Evolutionary conservation across 92 coral and sea anemone genomes (phyloP), one percentile per base, ranked within the genome.

Genomic region (Parazoanthus swiftii): DNA sequence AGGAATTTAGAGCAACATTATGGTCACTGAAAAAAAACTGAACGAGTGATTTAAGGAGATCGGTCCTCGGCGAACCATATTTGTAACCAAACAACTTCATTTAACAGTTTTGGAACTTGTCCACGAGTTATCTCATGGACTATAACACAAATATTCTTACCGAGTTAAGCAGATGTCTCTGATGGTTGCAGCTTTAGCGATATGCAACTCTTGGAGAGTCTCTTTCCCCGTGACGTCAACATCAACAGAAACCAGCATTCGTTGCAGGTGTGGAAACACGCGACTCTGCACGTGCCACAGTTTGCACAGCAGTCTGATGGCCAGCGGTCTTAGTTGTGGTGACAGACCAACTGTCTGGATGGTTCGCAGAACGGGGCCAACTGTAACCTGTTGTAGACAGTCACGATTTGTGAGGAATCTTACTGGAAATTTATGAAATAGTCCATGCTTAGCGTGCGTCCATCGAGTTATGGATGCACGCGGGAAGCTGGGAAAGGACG

Each of bases 231-330:
- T 85, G 56, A 93, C 79, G 50, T 88, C 92, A 29, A 48, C 77
- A 71, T 93, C 97, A 65, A 86, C 89, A 56, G 89, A 88, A 14
- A 88, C 86, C 9, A 97, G 94, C 63, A 92, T 90, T 56, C 89
- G 91, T 79, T 95, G 95, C 67, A 97, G 92, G 38, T 97, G 96
- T 4, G 95, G 96, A 74, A 93, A 97, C 23, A 97, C 93, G 8
- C 99, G 96, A 87, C 89, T 94, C 90, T 97, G 98, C n/a, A 48
- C 81, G 8, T 68, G 85, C 99, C 99, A 97, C 80, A 97, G 88
- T 76, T 92, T 95, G 89, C 93, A 94, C 85, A 95, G 84, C 79
- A 97, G 76, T 77, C 98, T 93, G 79, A 95, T 77, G 2, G 98
- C 82, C 25, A 97, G 23, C 0, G 98, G 93, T 86, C 91, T 93